phyloP scores from a whole-genome alignment of 2,888 invertebrate species.

The Laothoe populi region DNA sequence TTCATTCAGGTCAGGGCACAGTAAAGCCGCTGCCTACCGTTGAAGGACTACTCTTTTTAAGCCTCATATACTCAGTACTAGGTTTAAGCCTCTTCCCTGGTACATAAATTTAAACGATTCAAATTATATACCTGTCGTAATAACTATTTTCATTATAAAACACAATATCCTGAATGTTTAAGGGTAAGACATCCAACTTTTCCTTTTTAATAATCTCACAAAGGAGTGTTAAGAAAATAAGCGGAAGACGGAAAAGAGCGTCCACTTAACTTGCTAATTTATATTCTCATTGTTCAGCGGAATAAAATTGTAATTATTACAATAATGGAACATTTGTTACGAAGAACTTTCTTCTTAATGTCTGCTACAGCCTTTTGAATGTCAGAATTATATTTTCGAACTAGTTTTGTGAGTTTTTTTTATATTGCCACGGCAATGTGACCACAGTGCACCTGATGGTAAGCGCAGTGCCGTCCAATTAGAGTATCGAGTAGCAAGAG shows the following conservation, averaged over 20 bases:
- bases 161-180: not conserved
- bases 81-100: no score
- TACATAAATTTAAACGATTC: no score
- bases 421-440: not conserved
- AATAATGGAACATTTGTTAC: slow-evolving; percentile 12
- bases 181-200: not conserved
- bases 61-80: no score
- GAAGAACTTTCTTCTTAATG: slow-evolving; percentile 12
- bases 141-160: no score
- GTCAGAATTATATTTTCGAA: not conserved
- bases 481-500: no score
- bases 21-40: no score
- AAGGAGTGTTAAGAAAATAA: not conserved
- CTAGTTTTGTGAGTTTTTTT: not conserved
- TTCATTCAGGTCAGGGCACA: no score
- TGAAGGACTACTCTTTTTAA: no score
- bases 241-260: not conserved
- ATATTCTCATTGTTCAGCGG: not conserved
- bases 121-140: no score
- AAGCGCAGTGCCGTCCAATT: no score
- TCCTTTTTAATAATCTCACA: not conserved
- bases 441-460: not conserved
- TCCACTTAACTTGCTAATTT: slow-evolving; percentile 20
- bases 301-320: slow-evolving; percentile 19
- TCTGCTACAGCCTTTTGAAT: not conserved